Evolutionary conservation across 2,113 vertebrate species (phyloP), one percentile per base, ranked within the genome.

Genomic region (Alosa alosa): DNA sequence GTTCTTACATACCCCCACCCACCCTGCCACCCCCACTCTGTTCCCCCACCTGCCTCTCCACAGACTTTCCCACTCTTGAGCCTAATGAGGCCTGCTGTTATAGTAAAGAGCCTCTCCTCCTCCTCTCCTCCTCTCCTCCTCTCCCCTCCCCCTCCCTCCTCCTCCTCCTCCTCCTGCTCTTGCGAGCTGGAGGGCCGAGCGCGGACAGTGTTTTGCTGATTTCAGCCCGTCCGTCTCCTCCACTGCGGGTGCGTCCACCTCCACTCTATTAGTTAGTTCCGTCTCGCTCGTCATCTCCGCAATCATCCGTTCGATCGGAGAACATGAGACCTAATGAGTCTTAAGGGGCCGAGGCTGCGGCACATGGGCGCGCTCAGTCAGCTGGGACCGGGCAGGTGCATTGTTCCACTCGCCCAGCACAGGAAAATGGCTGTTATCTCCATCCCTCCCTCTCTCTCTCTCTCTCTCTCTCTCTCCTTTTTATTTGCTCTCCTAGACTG

Each of bases 261-360:
- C 64, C 92, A 92, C 91, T 93, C 50, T 8, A 31, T 72, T 72
- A 72, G 64, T 31, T 87, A 88, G 91, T 89, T 92, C 91, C 85
- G 90, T 89, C 83, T 22, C 84, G 82, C 49, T 17, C 91, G 89
- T 90, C 91, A 91, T 90, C 85, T 88, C 81, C 85, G 82, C 83
- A 90, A 84, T 87, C 83, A 84, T 91, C 88, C 87, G 90, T 89
- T 94, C 25, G 83, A 89, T 92, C 91, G 89, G 88, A 91, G 91
- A 92, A 91, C 91, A 92, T 92, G 93, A 83, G 90, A 90, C 93
- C 91, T 96, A 95, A 96, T 96, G 94, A 95, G 93, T 93, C 92
- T 91, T 94, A 90, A 88, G 81, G 87, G 93, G 90, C 93, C 90
- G 89, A 86, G 88, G 95, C 93, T 88, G 91, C 92, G 86, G 90